phyloP scores from a whole-genome alignment of 2,888 invertebrate genomes.

The Orthosia gracilis region DNA sequence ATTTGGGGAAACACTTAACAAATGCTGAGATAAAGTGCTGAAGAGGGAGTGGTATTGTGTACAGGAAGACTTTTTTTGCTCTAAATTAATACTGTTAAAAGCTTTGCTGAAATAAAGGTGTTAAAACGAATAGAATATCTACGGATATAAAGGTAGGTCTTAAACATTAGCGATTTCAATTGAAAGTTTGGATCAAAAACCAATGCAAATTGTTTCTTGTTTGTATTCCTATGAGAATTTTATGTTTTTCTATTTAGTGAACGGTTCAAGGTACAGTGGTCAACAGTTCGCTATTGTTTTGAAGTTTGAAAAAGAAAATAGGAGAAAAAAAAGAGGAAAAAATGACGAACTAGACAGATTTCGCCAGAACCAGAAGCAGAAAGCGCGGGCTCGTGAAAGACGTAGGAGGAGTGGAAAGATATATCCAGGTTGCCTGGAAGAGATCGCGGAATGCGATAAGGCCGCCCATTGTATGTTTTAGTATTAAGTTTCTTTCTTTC shows the following conservation, averaged over 20 bases:
- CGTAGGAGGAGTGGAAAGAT: too few relatives aligned
- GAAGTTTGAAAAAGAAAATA: not conserved
- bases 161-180: not conserved
- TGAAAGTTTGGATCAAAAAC: not conserved
- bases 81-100: slow-evolving; percentile 18
- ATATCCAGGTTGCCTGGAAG: too few relatives aligned
- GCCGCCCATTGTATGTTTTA: too few relatives aligned
- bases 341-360: too few relatives aligned
- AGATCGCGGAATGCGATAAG: too few relatives aligned
- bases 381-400: too few relatives aligned
- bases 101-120: slow-evolving; percentile 19
- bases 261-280: not conserved
- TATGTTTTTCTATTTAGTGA: not conserved
- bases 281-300: not conserved
- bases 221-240: not conserved
- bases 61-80: slow-evolving; percentile 11
- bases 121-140: not conserved
- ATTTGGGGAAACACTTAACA: slow-evolving; percentile 41
- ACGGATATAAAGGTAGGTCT: not conserved
- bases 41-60: slow-evolving; percentile 7
- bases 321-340: too few relatives aligned
- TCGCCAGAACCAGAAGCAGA: too few relatives aligned
- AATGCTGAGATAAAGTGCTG: slow-evolving; percentile 47
- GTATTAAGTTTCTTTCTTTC: too few relatives aligned
- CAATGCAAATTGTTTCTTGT: not conserved